phyloP scores from a whole-genome alignment of 2,797 vertebrate species.

The Fringilla coelebs region DNA sequence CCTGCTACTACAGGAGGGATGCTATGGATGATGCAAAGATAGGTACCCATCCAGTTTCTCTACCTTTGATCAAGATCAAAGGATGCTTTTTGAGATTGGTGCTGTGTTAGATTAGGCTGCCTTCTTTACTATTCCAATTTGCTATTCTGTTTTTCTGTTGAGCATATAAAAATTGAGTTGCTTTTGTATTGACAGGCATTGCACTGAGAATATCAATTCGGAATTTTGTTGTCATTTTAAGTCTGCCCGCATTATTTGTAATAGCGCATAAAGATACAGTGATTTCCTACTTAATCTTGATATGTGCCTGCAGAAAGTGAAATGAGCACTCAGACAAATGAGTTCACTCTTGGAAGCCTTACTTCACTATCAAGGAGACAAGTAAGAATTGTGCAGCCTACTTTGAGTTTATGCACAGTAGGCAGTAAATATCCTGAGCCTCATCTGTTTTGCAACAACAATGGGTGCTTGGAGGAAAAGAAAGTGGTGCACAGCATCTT shows the following conservation, averaged over 20 bases:
- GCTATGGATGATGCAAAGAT: neutral
- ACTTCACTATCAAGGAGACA: neutral
- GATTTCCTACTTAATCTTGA: slow-evolving; percentile 43
- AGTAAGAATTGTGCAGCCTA: neutral
- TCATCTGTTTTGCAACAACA: slow-evolving; percentile 12
- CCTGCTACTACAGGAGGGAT: neutral
- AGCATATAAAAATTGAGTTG: slow-evolving; percentile 36
- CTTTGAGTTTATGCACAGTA: slow-evolving; percentile 16
- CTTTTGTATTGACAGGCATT: slow-evolving; percentile 56
- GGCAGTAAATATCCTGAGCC: slow-evolving; percentile 35
- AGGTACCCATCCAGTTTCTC: neutral
- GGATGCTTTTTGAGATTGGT: slow-evolving; percentile 6
- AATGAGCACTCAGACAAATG: slow-evolving; percentile 57
- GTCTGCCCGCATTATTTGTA: slow-evolving; percentile 6
- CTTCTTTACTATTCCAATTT: slow-evolving; percentile 31
- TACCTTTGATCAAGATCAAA: slow-evolving; percentile 62
- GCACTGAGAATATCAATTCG: slow-evolving; percentile 45
- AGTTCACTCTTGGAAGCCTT: slow-evolving; percentile 22
- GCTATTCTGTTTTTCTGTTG: slow-evolving; percentile 41
- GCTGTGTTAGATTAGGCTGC: neutral
- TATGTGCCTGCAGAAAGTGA: slow-evolving; percentile 21
- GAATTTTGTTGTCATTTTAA: slow-evolving; percentile 52
- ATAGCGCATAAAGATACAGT: slow-evolving; percentile 7
- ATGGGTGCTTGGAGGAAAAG: neutral
- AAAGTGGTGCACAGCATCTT: neutral